These are phyloP conservation scores for Platycnemis pennipes DNA, from an alignment of 2,888 invertebrate genomes.

Conservation along the genomic window DNA sequence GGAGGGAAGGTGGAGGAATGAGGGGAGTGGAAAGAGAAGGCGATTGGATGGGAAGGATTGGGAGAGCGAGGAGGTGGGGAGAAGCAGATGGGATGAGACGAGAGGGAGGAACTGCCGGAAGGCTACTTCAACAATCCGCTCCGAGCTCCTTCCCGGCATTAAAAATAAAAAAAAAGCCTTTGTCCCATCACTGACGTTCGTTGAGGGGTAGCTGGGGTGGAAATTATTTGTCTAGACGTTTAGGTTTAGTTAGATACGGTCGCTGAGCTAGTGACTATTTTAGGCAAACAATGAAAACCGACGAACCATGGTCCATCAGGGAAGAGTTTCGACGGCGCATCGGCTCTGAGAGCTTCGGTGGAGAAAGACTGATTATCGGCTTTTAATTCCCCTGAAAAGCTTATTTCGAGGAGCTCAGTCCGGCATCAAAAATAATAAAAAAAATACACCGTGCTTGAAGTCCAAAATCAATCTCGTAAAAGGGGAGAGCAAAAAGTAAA, in stretches of 20 bases:
- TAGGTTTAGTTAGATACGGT: constrained; percentile 1
- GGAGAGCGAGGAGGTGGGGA: background rate
- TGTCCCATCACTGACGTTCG: background rate
- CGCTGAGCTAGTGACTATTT: background rate
- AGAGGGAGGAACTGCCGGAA: background rate
- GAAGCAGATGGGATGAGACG: background rate
- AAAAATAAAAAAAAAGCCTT: background rate
- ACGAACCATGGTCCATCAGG: background rate
- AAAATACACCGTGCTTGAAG: background rate
- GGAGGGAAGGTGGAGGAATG: background rate
- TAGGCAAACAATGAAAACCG: background rate
- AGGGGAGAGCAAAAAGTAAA: background rate
- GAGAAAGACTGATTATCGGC: background rate
- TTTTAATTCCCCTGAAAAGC: background rate
- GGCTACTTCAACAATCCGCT: constrained; percentile 2
- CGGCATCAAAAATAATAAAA: background rate
- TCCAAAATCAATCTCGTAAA: background rate
- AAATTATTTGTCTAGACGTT: constrained; percentile 32
- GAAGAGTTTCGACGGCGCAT: background rate
- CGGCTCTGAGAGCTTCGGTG: background rate
- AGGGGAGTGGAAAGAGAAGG: background rate
- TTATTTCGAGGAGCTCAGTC: background rate
- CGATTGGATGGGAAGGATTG: background rate
- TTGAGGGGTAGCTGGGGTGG: background rate
- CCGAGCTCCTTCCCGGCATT: background rate